Evolutionary conservation across 1,140 invertebrate genomes (phyloP).

Genomic region (Choristoneura fumiferana): DNA sequence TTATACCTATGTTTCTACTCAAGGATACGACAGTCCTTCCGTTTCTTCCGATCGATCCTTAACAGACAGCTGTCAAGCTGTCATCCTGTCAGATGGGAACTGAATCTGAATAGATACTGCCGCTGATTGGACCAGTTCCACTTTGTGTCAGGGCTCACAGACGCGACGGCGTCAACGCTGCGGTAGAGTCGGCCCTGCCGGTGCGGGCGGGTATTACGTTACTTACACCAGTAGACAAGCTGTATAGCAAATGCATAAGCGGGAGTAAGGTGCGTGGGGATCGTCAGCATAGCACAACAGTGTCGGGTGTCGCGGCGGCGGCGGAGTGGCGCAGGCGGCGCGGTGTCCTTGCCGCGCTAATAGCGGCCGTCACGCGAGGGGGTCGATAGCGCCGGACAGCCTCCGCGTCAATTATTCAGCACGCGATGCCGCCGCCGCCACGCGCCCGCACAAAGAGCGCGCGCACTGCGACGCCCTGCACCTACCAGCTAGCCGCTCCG

Average conservation of each 20-base stretch:
- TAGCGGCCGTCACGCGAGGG: conserved; percentile 63
- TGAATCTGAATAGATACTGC: neutral
- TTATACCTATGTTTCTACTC: neutral
- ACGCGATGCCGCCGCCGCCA: conserved; percentile 53
- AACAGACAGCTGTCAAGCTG: conserved; percentile 9
- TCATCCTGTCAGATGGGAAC: conserved; percentile 1
- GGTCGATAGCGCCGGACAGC: conserved; percentile 68
- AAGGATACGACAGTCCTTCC: conserved; percentile 9
- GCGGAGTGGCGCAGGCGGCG: conserved; percentile 65
- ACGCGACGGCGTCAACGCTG: too few relatives aligned
- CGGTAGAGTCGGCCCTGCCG: too few relatives aligned
- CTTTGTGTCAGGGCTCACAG: neutral
- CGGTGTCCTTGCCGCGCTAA: conserved; percentile 67
- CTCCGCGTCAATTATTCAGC: conserved; percentile 74
- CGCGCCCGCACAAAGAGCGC: conserved; percentile 56
- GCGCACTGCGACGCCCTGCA: conserved; percentile 57
- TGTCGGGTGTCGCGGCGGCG: conserved; percentile 36
- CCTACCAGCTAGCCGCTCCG: conserved; percentile 63
- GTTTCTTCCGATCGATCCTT: conserved; percentile 12
- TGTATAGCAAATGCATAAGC: conserved; percentile 29
- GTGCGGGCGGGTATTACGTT: neutral
- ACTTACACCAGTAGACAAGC: neutral
- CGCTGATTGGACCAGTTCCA: neutral
- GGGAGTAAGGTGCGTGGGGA: conserved; percentile 29
- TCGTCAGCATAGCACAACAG: conserved; percentile 29